A percentile compares a stretch with the other conserved stretches of the same genome.
phyloP scores from a whole-genome alignment of 2,888 invertebrate genomes.

The Desoria tigrina region DNA sequence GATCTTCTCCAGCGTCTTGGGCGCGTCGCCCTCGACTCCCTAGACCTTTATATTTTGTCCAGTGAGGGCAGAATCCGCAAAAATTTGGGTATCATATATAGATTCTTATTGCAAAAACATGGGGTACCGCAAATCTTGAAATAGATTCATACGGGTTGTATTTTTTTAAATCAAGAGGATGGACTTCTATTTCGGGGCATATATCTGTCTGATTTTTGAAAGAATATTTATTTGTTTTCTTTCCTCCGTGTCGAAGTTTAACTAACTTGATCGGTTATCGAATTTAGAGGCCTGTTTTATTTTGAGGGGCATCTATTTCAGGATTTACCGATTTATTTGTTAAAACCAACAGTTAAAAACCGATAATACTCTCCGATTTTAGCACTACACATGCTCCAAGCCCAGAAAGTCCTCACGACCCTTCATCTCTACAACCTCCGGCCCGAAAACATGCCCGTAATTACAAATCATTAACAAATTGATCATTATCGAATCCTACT shows the following conservation, averaged over 20 bases:
- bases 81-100: conserved; percentile 12
- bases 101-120: not conserved
- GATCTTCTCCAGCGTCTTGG: conserved; percentile 2
- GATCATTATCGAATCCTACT: too few species aligned
- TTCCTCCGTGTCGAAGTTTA: too few species aligned
- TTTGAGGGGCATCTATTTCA: too few species aligned
- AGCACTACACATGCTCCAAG: conserved; percentile 1
- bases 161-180: not conserved
- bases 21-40: conserved; percentile 15
- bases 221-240: too few species aligned
- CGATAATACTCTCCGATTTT: not conserved
- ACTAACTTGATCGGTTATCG: too few species aligned
- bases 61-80: conserved; percentile 1
- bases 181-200: too few species aligned
- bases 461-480: too few species aligned
- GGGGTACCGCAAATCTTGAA: not conserved
- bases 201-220: too few species aligned
- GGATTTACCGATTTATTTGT: too few species aligned
- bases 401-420: conserved; percentile 17
- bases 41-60: conserved; percentile 8
- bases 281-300: too few species aligned
- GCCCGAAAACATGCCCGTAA: conserved; percentile 14
- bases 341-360: not conserved
- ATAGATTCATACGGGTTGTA: too few species aligned
- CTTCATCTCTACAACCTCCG: conserved; percentile 23